phyloP scores from a whole-genome alignment of 2,888 invertebrate species.

The Griposia aprilina region DNA sequence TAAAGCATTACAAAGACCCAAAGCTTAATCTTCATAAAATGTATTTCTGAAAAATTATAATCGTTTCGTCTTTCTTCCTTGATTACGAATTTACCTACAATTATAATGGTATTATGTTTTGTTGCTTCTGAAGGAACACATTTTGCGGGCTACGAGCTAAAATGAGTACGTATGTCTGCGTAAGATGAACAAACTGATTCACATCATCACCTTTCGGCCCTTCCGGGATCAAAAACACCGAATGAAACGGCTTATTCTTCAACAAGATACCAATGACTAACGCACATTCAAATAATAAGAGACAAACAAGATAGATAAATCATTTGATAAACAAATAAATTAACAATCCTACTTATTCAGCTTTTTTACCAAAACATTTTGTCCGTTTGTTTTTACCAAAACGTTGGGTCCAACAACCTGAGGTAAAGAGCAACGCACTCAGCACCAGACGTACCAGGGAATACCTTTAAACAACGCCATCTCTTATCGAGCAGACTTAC shows the following conservation, averaged over 20 bases:
- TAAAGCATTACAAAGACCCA: background rate
- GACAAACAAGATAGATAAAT: slow-evolving; percentile 48
- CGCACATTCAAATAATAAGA: slow-evolving; percentile 40
- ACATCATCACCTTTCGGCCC: slow-evolving; percentile 19
- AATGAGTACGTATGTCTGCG: background rate
- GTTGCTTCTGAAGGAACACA: background rate
- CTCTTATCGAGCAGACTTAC: slow-evolving; percentile 70
- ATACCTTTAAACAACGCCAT: slow-evolving; percentile 74
- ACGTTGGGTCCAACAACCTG: slow-evolving; percentile 77
- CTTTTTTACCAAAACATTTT: slow-evolving; percentile 66
- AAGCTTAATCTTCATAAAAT: background rate
- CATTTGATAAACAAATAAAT: slow-evolving; percentile 58
- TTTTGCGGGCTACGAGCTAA: background rate
- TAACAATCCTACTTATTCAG: slow-evolving; percentile 53
- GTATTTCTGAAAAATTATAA: background rate
- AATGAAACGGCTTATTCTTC: slow-evolving; percentile 30
- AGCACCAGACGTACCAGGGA: slow-evolving; percentile 71
- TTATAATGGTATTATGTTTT: background rate
- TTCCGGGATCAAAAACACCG: slow-evolving; percentile 53
- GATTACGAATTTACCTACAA: background rate
- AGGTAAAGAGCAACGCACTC: slow-evolving; percentile 81
- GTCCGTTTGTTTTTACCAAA: too few species aligned
- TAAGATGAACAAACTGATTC: slow-evolving; percentile 18
- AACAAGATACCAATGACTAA: slow-evolving; percentile 38
- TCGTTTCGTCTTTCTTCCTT: background rate